A percentile compares a stretch with the other conserved stretches of the same genome.
Conservation (phyloP, 2,797 vertebrate genomes). For the Ataeniobius toweri region DNA sequence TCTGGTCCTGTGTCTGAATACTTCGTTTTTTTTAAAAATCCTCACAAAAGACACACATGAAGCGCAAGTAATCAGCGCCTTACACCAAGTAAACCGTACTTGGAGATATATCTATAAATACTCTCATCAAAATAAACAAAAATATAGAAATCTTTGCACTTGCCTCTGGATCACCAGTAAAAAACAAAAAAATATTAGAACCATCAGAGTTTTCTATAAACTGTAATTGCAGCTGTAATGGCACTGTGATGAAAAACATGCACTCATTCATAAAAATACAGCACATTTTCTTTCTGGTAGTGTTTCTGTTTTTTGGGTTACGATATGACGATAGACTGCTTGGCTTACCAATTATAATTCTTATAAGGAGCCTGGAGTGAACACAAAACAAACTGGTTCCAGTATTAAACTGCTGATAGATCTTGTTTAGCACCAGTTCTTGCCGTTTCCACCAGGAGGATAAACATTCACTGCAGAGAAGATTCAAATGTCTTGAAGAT, state of each 20-base stretch:
- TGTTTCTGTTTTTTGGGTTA: slow-evolving; percentile 5
- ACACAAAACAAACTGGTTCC: neutral
- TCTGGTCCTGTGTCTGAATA: slow-evolving; percentile 59
- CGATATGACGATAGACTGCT: slow-evolving; percentile 20
- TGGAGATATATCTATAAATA: slow-evolving; percentile 76
- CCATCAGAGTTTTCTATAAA: slow-evolving; percentile 38
- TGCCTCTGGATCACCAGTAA: slow-evolving; percentile 44
- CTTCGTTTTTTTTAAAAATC: slow-evolving; percentile 6
- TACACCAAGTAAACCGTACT: slow-evolving; percentile 64
- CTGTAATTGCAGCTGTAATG: slow-evolving; percentile 23
- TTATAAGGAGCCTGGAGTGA: neutral
- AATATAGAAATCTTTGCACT: slow-evolving; percentile 60
- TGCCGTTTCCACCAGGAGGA: no score
- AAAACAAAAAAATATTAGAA: slow-evolving; percentile 52
- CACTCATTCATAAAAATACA: slow-evolving; percentile 31
- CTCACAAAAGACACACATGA: slow-evolving; percentile 38
- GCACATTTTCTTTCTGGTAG: slow-evolving; percentile 35
- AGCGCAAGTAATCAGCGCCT: slow-evolving; percentile 53
- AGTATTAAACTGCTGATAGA: neutral
- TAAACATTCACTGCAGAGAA: neutral
- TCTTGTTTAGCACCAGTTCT: neutral
- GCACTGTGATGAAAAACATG: slow-evolving; percentile 26
- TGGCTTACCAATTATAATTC: neutral
- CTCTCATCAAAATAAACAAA: slow-evolving; percentile 70
- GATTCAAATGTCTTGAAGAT: neutral